These are phyloP conservation scores for Nycticryphes semicollaris DNA, from an alignment of 2,113 vertebrate species.

Conservation along the genomic window DNA sequence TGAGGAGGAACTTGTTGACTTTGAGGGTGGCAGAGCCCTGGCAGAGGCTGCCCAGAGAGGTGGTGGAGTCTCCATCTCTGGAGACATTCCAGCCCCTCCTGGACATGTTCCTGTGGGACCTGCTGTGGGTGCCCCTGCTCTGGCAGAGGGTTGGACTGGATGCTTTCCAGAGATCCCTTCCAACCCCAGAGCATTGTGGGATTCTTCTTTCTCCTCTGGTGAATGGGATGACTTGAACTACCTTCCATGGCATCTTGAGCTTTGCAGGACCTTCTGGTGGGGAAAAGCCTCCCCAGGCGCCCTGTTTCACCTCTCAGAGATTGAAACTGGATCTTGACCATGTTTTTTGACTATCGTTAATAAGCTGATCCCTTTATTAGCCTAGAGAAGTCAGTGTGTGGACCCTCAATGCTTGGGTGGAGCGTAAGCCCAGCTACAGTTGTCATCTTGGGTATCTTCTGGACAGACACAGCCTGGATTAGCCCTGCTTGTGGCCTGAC, in stretches of 20 bases:
- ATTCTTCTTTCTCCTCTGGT: background rate
- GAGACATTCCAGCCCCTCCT: no score
- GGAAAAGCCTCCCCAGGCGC: background rate
- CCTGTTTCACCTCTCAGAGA: background rate
- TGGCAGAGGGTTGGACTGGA: no score
- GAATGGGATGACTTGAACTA: background rate
- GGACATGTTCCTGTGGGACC: no score
- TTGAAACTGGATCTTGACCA: background rate
- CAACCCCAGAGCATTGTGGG: no score
- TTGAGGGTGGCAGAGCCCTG: no score
- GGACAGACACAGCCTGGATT: background rate
- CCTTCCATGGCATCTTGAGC: background rate
- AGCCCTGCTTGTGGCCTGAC: background rate
- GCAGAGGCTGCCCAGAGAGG: no score
- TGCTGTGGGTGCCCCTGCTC: no score
- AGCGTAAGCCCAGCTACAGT: background rate
- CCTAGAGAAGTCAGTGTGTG: background rate
- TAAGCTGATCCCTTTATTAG: background rate
- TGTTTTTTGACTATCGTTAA: rapidly evolving
- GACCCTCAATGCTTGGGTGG: background rate
- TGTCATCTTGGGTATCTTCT: background rate
- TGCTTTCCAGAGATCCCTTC: no score
- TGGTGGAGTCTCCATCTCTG: no score
- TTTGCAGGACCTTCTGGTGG: background rate
- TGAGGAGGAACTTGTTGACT: no score